Conservation (phyloP, 2,113 vertebrate genomes). For the Arvicanthis niloticus region DNA sequence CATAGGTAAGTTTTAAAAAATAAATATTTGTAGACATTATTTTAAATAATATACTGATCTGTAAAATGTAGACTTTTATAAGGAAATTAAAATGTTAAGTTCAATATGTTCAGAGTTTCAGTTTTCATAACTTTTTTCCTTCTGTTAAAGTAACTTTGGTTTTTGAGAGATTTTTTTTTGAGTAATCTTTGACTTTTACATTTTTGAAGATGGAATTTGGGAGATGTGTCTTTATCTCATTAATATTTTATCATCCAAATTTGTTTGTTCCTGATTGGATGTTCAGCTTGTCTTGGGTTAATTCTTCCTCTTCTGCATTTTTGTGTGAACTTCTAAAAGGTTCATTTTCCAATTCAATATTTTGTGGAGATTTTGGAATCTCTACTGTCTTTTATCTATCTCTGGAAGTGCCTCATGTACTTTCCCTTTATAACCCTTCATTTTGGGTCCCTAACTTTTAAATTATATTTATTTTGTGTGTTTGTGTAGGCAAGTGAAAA, state of each 20-base stretch:
- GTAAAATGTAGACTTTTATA: slow-evolving; percentile 23
- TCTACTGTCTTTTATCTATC: not conserved
- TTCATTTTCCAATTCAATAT: slow-evolving; percentile 26
- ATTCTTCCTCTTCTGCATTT: not conserved
- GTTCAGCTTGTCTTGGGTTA: not conserved
- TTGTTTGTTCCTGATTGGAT: slow-evolving; percentile 44
- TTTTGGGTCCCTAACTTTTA: not conserved
- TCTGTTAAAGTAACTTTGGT: slow-evolving; percentile 6
- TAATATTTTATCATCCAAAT: slow-evolving; percentile 41
- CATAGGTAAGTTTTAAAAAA: not conserved
- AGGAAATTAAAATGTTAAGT: slow-evolving; percentile 31
- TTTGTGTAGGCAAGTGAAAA: not conserved
- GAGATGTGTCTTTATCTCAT: not conserved
- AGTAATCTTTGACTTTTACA: slow-evolving; percentile 3
- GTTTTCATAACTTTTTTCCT: slow-evolving; percentile 41
- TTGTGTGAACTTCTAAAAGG: not conserved
- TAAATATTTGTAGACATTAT: slow-evolving; percentile 18
- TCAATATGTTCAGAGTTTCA: not conserved
- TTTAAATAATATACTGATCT: slow-evolving; percentile 26
- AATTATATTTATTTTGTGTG: not conserved
- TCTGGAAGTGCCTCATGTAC: not conserved
- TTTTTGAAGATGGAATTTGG: not conserved
- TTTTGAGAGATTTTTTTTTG: slow-evolving; percentile 31
- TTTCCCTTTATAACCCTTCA: not conserved
- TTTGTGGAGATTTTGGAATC: not conserved